A percentile compares a stretch with the other conserved stretches of the same genome.
Conservation (phyloP, 2,113 vertebrate species). For the Rhinichthys klamathensis region DNA sequence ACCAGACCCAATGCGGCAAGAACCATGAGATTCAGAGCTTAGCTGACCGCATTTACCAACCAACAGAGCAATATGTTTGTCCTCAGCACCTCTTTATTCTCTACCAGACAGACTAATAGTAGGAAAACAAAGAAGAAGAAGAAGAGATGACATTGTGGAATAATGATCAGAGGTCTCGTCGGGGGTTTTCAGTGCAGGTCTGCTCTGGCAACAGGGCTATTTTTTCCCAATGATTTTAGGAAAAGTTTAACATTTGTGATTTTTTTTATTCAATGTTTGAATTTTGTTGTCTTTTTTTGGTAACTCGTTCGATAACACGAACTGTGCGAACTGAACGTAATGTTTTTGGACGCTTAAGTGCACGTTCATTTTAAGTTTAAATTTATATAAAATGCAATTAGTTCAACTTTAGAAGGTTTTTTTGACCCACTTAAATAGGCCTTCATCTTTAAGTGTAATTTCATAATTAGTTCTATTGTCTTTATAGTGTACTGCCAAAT, state of each 20-base stretch:
- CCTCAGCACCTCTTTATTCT: background rate
- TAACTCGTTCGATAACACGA: no score
- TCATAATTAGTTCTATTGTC: no score
- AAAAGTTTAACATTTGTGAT: background rate
- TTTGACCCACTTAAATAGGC: no score
- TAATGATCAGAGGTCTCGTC: constrained; percentile 22
- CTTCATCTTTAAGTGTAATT: no score
- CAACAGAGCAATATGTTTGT: constrained; percentile 58
- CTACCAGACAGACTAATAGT: background rate
- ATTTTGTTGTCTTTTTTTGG: background rate
- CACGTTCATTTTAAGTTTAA: no score
- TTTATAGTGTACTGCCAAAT: no score
- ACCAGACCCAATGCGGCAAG: constrained; percentile 19
- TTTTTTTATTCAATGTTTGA: background rate
- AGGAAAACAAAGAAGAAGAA: constrained; percentile 29
- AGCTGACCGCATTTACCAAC: constrained; percentile 56
- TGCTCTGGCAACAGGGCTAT: background rate
- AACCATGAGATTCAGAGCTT: constrained; percentile 47
- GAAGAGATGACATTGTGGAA: constrained; percentile 37
- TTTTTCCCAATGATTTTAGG: background rate
- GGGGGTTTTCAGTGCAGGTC: background rate
- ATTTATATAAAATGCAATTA: no score
- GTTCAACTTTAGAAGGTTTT: no score
- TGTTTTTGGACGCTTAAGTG: no score
- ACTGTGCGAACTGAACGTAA: background rate